Percentiles rank a stretch among this genome's conserved stretches.
phyloP scores from a whole-genome alignment of 2,888 invertebrate genomes.

The Macrophya annulata region DNA sequence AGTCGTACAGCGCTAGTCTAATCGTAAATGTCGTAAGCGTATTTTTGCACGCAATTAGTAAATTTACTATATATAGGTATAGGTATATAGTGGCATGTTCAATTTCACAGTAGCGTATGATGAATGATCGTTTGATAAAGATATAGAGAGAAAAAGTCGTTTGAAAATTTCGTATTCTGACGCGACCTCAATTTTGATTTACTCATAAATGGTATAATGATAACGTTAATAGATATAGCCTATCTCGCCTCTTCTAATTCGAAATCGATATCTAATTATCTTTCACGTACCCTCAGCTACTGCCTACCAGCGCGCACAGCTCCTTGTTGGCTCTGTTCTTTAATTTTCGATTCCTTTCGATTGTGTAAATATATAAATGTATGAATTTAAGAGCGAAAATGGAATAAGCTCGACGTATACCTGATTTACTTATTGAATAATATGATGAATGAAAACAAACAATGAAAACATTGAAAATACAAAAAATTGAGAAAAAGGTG shows the following conservation, averaged over 20 bases:
- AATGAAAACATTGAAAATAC: too few species aligned
- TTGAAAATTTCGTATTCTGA: conserved; percentile 14
- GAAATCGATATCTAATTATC: conserved; percentile 77
- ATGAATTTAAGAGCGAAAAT: background rate
- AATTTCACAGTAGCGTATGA: background rate
- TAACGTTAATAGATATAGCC: conserved; percentile 70
- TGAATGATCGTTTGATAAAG: background rate
- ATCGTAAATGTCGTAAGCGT: background rate
- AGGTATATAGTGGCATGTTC: background rate
- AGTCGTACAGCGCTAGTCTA: background rate
- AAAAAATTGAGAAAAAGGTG: background rate
- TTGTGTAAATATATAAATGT: background rate
- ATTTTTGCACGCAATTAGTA: conserved; percentile 22
- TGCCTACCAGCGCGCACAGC: conserved; percentile 15
- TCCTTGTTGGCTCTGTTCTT: conserved; percentile 36
- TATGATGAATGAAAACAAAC: background rate
- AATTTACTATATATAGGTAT: background rate
- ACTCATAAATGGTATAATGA: conserved; percentile 63
- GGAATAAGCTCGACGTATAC: background rate
- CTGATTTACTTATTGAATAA: background rate
- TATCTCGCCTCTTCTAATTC: conserved; percentile 70
- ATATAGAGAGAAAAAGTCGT: conserved; percentile 31
- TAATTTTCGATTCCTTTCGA: background rate
- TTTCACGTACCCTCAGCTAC: conserved; percentile 59
- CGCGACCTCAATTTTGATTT: conserved; percentile 67